phyloP scores from a whole-genome alignment of 2,113 vertebrate genomes.

The Tragelaphus buxtoni region DNA sequence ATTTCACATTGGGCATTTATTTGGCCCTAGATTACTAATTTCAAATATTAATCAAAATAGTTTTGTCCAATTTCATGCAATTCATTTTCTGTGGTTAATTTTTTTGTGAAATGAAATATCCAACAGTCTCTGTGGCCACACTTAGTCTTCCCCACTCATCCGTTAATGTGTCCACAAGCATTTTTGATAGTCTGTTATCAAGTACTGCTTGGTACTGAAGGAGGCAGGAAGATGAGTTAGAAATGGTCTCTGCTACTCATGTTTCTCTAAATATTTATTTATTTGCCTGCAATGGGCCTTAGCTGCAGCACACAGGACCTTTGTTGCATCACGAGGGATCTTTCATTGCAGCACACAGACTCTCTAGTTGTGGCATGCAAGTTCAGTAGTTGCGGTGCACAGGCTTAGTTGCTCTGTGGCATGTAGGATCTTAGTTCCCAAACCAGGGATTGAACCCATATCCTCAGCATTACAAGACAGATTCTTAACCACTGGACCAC shows the following conservation, averaged over 20 bases:
- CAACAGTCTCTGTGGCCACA: background rate
- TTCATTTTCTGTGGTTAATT: background rate
- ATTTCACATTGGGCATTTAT: background rate
- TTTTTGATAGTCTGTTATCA: background rate
- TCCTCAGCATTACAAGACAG: background rate
- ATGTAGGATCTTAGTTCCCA: background rate
- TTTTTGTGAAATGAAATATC: background rate
- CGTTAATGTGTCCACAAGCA: background rate
- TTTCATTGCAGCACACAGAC: background rate
- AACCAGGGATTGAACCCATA: background rate
- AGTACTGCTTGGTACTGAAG: background rate
- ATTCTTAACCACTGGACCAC: background rate
- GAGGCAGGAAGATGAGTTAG: background rate
- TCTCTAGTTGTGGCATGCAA: background rate
- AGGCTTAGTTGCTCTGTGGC: background rate
- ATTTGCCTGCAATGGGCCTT: background rate
- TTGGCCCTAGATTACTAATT: background rate
- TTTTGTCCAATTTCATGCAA: background rate
- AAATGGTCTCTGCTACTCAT: background rate
- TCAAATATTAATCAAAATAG: background rate
- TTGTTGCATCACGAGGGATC: background rate
- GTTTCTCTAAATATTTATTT: background rate
- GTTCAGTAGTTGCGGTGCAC: fast-evolving
- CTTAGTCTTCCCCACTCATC: background rate
- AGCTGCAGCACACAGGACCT: background rate